Percentiles rank a stretch among this genome's conserved stretches.
Conservation (phyloP, 2,797 vertebrate genomes). For the Bovichtus diacanthus region DNA sequence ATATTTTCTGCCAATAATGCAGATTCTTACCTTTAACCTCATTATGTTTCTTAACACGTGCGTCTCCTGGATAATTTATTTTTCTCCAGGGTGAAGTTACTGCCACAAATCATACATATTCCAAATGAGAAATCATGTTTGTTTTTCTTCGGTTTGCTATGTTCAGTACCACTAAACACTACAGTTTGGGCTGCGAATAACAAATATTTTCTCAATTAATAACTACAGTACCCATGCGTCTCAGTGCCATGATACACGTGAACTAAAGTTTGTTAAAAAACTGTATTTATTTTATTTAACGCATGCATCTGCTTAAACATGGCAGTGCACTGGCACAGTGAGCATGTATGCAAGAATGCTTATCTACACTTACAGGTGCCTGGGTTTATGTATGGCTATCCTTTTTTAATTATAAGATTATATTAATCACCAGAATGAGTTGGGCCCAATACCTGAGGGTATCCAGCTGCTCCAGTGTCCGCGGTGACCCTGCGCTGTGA, state of each 20-base stretch:
- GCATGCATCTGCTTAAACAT: neutral
- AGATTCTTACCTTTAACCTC: neutral
- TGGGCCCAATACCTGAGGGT: neutral
- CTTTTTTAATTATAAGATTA: neutral
- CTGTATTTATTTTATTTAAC: neutral
- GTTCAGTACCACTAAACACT: neutral
- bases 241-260: neutral
- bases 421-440: neutral
- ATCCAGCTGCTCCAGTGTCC: neutral
- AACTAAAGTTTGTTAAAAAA: neutral
- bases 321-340: neutral
- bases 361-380: neutral
- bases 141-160: neutral
- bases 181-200: no score
- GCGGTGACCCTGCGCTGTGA: neutral
- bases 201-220: no score
- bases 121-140: neutral
- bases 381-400: neutral
- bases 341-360: neutral
- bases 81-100: neutral
- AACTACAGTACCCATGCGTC: neutral
- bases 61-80: neutral
- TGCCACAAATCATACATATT: neutral
- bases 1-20: conserved; percentile 6
- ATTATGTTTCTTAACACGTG: neutral